These are phyloP conservation scores for Pseudorectes ferrugineus DNA, from an alignment of 2,113 vertebrate genomes.

Conservation along the genomic window DNA sequence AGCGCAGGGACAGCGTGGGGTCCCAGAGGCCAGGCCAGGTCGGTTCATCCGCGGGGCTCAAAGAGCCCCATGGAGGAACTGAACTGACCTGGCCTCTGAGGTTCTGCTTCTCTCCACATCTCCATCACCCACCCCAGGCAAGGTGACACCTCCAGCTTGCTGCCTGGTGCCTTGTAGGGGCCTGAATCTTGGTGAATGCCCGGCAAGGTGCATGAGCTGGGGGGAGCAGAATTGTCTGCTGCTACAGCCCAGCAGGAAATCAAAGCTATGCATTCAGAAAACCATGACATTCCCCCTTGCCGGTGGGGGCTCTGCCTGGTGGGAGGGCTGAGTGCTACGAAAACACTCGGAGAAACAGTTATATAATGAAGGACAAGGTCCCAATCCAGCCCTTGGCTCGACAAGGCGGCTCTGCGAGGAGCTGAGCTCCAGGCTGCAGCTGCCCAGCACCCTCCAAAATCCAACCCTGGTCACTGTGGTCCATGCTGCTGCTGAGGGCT, in stretches of 20 bases:
- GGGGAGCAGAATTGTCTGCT: accelerated
- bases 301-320: background rate
- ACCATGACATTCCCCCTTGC: background rate
- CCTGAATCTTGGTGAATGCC: background rate
- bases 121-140: background rate
- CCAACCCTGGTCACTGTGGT: accelerated
- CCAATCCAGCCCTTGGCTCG: background rate
- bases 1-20: slow-evolving; percentile 7
- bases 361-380: slow-evolving; percentile 27
- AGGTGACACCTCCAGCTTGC: background rate
- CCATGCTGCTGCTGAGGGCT: background rate
- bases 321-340: background rate
- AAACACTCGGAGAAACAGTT: slow-evolving; percentile 16
- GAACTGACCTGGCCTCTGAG: background rate
- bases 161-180: background rate
- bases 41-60: accelerated
- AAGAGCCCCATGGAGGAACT: background rate
- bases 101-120: background rate
- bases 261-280: slow-evolving; percentile 12
- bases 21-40: background rate
- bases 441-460: background rate
- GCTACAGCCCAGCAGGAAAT: background rate
- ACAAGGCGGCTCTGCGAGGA: background rate
- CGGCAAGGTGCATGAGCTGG: background rate
- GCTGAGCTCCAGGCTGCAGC: background rate